Evolutionary conservation across 2,888 invertebrate species (phyloP).

Genomic region (Macrosiphum euphorbiae): DNA sequence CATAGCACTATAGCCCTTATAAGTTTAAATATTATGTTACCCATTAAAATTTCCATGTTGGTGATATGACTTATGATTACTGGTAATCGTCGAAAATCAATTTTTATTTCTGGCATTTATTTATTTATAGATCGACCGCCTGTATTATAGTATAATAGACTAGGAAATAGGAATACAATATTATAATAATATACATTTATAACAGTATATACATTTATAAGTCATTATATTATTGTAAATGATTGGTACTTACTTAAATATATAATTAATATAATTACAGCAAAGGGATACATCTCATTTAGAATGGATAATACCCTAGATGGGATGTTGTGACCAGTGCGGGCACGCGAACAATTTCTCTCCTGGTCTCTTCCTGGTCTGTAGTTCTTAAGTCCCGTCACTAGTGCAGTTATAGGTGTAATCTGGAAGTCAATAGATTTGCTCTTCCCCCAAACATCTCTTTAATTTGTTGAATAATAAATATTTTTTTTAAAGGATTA

Average conservation of each 20-base stretch:
- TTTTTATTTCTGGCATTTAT: background rate
- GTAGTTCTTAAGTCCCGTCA: background rate
- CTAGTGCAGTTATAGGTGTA: background rate
- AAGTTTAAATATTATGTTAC: background rate
- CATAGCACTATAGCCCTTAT: too few species aligned
- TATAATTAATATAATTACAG: background rate
- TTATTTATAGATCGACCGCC: background rate
- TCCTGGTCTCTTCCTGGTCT: background rate
- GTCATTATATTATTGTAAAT: background rate
- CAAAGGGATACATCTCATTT: background rate
- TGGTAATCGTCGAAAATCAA: background rate
- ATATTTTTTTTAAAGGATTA: background rate
- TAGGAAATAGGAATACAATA: too few species aligned
- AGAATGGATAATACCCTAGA: background rate
- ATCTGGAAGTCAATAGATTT: background rate
- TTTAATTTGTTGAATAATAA: background rate
- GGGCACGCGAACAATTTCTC: background rate
- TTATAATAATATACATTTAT: background rate
- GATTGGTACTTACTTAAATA: background rate
- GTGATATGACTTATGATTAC: background rate
- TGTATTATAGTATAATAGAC: background rate
- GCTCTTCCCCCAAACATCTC: rapidly evolving
- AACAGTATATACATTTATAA: background rate
- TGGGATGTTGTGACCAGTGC: background rate
- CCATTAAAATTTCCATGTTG: background rate